phyloP scores from a whole-genome alignment of 2,797 vertebrate species.

The Esox masquinongy region DNA sequence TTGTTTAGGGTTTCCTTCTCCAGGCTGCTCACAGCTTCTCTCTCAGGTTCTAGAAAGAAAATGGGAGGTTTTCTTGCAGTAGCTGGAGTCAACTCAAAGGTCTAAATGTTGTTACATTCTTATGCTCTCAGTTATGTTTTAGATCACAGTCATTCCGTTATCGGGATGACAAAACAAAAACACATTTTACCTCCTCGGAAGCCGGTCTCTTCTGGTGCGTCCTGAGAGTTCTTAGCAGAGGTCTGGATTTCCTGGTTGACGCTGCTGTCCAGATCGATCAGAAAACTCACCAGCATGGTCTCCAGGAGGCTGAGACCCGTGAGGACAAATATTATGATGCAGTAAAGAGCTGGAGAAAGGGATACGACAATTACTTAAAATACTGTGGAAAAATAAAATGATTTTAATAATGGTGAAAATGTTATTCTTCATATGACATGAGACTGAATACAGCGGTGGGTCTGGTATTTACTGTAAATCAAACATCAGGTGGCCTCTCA shows the following conservation, averaged over 20 bases:
- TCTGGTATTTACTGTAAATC: neutral
- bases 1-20: neutral
- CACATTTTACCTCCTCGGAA: neutral
- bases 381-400: neutral
- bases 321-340: slow-evolving; percentile 66
- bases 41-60: slow-evolving; percentile 1
- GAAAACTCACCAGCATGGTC: slow-evolving; percentile 69
- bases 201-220: neutral
- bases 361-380: neutral
- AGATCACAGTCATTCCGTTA: neutral
- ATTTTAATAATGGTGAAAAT: neutral
- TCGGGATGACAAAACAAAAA: no score
- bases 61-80: neutral
- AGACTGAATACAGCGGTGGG: neutral
- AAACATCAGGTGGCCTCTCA: slow-evolving; percentile 47
- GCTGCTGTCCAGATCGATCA: slow-evolving; percentile 46
- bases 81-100: neutral
- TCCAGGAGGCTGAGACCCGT: slow-evolving; percentile 77
- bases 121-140: neutral
- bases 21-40: neutral
- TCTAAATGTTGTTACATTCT: neutral
- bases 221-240: neutral
- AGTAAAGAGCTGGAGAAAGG: slow-evolving; percentile 68
- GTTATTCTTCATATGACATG: neutral
- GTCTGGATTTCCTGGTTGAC: neutral